These are phyloP conservation scores for Aphelenchoides bicaudatus DNA, from an alignment of 2,888 invertebrate species.

Conservation along the genomic window DNA sequence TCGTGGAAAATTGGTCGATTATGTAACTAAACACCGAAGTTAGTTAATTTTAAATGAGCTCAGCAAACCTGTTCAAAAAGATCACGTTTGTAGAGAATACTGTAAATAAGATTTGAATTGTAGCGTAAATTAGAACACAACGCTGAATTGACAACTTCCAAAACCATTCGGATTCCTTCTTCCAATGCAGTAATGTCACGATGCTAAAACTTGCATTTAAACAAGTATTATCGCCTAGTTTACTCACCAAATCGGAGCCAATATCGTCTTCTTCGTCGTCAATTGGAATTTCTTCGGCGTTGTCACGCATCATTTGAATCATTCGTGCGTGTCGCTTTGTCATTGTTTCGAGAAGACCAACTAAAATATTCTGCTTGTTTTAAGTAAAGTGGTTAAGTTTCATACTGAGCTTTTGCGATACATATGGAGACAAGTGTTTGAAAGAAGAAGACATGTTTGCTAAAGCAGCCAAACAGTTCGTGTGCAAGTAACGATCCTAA, in stretches of 20 bases:
- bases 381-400: too few species aligned
- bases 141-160: slow-evolving; percentile 94
- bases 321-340: slow-evolving; percentile 70
- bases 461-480: slow-evolving; percentile 92
- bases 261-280: slow-evolving; percentile 24
- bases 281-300: slow-evolving; percentile 34
- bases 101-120: slow-evolving; percentile 88
- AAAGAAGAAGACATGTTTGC: slow-evolving; percentile 96
- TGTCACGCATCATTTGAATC: slow-evolving; percentile 40
- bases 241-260: slow-evolving; percentile 28
- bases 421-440: slow-evolving; percentile 85
- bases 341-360: slow-evolving; percentile 64
- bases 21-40: neutral
- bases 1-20: slow-evolving; percentile 5
- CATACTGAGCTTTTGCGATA: slow-evolving; percentile 86
- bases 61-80: slow-evolving; percentile 82
- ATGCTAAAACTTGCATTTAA: slow-evolving; percentile 64
- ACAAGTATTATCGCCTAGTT: slow-evolving; percentile 1
- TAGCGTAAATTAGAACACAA: slow-evolving; percentile 77
- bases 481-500: slow-evolving; percentile 76
- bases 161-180: slow-evolving; percentile 89
- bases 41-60: slow-evolving; percentile 78
- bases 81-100: slow-evolving; percentile 84
- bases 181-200: slow-evolving; percentile 87
- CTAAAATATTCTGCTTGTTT: too few species aligned